Evolutionary conservation across 2,888 invertebrate genomes (phyloP).

Genomic region (Carcina quercana): DNA sequence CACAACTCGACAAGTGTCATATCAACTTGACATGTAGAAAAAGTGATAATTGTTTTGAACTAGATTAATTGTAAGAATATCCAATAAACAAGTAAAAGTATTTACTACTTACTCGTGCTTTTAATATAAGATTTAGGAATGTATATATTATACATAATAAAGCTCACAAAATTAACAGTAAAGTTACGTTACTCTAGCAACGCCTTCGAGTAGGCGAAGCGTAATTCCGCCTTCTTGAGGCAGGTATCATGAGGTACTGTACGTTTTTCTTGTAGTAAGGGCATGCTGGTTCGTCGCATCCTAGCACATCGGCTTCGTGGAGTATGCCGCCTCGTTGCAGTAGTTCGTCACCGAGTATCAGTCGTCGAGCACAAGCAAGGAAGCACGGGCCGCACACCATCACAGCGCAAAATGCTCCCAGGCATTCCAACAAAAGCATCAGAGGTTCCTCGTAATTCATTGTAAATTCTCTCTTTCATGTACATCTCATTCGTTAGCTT

Average conservation of each 20-base stretch:
- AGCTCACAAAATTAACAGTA: no score
- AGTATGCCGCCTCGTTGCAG: constrained; percentile 32
- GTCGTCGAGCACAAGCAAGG: constrained; percentile 46
- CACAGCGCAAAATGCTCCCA: constrained; percentile 59
- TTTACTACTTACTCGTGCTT: no score
- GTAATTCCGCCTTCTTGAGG: constrained; percentile 35
- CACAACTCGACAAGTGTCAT: no score
- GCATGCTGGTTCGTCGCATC: constrained; percentile 62
- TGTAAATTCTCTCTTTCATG: background rate
- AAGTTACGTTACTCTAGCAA: no score
- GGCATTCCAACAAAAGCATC: constrained; percentile 52
- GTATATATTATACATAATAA: no score
- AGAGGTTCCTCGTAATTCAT: constrained; percentile 13
- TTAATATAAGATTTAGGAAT: no score
- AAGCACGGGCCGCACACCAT: constrained; percentile 59
- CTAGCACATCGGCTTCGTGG: constrained; percentile 49
- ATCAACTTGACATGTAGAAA: no score
- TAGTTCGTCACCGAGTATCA: constrained; percentile 51
- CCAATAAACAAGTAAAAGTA: no score
- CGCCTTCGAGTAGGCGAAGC: constrained; percentile 38
- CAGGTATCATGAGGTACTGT: constrained; percentile 54
- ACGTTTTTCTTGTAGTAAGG: constrained; percentile 64
- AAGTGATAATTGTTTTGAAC: no score
- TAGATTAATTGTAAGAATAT: no score
- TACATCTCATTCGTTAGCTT: no score